Evolutionary conservation across 2,113 vertebrate species (phyloP).

Genomic region (Rhinichthys klamathensis): DNA sequence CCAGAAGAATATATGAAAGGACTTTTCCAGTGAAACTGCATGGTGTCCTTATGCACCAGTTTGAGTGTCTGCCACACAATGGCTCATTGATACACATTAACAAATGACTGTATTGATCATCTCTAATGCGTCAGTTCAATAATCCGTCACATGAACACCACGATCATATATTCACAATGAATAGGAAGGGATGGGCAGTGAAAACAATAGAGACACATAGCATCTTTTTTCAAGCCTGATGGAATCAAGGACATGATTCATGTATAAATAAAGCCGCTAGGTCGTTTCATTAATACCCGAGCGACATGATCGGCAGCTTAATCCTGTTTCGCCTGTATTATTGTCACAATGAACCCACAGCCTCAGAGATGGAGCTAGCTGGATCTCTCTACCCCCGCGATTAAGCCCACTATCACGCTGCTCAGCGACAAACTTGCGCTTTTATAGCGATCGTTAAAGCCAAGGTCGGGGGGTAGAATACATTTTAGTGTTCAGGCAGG

Average conservation of each 20-base stretch:
- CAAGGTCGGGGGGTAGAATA: background rate
- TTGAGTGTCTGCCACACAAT: background rate
- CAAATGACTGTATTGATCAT: background rate
- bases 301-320: conserved; percentile 49
- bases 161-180: conserved; percentile 44
- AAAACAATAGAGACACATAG: conserved; percentile 59
- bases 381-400: conserved; percentile 25
- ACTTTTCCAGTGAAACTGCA: background rate
- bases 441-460: background rate
- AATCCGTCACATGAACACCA: conserved; percentile 7
- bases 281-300: conserved; percentile 46
- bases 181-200: conserved; percentile 47
- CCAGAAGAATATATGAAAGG: background rate
- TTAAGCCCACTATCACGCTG: conserved; percentile 16
- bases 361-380: conserved; percentile 38
- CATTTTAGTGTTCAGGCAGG: background rate
- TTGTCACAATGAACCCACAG: conserved; percentile 54
- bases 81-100: background rate
- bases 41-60: background rate
- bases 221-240: conserved; percentile 8
- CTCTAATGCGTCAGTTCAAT: conserved; percentile 8
- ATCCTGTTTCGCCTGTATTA: conserved; percentile 60
- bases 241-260: conserved; percentile 53
- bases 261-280: conserved; percentile 42
- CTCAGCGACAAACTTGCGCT: background rate